A percentile compares a stretch with the other conserved stretches of the same genome.
Evolutionary conservation across 2,888 invertebrate genomes (phyloP).

Genomic region (Leptothorax acervorum): DNA sequence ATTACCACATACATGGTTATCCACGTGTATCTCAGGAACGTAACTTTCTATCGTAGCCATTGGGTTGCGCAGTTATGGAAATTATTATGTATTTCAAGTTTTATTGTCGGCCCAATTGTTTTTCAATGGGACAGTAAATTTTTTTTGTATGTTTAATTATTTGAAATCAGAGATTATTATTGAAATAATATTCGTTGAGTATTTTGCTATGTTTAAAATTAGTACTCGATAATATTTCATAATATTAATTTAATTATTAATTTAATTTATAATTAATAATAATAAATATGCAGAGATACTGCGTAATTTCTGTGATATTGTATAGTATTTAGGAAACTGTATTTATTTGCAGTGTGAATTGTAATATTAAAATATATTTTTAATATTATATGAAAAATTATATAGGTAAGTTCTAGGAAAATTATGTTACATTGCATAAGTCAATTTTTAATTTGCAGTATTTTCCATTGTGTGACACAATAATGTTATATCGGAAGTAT

Average conservation of each 20-base stretch:
- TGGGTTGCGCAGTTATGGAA: neutral
- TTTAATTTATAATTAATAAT: slow-evolving; percentile 15
- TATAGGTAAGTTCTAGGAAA: neutral
- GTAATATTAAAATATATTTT: neutral
- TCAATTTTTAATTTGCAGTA: neutral
- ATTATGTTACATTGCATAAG: neutral
- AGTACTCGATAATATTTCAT: neutral
- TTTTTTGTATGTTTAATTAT: neutral
- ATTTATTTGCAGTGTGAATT: neutral
- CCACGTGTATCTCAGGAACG: slow-evolving; percentile 31
- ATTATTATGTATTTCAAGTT: slow-evolving; percentile 7
- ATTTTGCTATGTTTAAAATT: neutral
- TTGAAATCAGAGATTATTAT: neutral
- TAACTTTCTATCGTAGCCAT: slow-evolving; percentile 36
- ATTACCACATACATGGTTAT: slow-evolving; percentile 64
- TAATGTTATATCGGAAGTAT: neutral
- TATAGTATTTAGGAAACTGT: neutral
- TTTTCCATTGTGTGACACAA: neutral
- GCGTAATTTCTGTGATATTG: neutral
- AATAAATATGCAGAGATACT: neutral
- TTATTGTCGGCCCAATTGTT: neutral
- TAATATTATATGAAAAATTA: neutral
- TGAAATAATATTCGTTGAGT: neutral
- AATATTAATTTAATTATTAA: slow-evolving; percentile 10
- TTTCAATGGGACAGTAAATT: neutral